Percentiles rank a stretch among this genome's conserved stretches.
Evolutionary conservation across 1,140 invertebrate genomes (phyloP).

Genomic region (Drosophila simulans): DNA sequence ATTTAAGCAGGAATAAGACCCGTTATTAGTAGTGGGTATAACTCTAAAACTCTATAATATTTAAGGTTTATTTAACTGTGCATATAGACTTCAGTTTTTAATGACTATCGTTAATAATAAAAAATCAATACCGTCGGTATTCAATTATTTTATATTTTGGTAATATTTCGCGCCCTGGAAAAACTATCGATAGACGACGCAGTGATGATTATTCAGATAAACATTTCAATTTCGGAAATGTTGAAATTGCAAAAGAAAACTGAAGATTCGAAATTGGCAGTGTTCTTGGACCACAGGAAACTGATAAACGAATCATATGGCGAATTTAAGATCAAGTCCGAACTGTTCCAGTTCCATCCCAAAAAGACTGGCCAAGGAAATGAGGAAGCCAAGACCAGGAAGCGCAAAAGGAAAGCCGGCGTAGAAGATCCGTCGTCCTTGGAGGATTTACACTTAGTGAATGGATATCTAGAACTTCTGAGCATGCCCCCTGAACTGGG

Average conservation of each 20-base stretch:
- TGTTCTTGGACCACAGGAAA: constrained; percentile 65
- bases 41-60: too few relatives aligned
- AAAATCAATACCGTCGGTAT: background rate
- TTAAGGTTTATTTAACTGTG: too few relatives aligned
- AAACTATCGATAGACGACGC: constrained; percentile 5
- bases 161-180: background rate
- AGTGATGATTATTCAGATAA: constrained; percentile 3
- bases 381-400: constrained; percentile 7
- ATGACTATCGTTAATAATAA: too few relatives aligned
- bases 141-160: background rate
- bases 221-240: constrained; percentile 34
- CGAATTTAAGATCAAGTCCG: constrained; percentile 37
- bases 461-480: constrained; percentile 35
- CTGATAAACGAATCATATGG: constrained; percentile 59
- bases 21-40: background rate
- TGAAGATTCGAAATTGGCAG: constrained; percentile 17
- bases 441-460: constrained; percentile 11
- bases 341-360: constrained; percentile 60
- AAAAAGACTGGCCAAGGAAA: constrained; percentile 7
- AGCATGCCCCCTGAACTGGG: background rate
- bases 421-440: background rate
- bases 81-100: too few relatives aligned
- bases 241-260: constrained; percentile 35
- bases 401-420: constrained; percentile 50
- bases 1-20: background rate